Evolutionary conservation across 2,113 vertebrate species (phyloP).

Genomic region (Chamaea fasciata): DNA sequence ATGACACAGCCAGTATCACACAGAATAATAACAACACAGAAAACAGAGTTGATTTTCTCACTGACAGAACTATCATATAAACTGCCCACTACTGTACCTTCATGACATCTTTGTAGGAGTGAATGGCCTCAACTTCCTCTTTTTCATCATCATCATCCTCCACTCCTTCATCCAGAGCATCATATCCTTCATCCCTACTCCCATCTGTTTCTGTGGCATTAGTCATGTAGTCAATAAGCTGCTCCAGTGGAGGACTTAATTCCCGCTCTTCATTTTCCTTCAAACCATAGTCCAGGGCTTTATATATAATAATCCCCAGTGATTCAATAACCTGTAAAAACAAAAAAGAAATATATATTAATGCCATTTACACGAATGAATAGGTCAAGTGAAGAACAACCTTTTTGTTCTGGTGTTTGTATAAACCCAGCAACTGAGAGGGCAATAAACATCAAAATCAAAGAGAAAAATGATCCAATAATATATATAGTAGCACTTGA

Average conservation of each 20-base stretch:
- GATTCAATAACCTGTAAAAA: conserved; percentile 87
- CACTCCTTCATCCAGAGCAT: conserved; percentile 89
- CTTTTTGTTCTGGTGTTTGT: neutral
- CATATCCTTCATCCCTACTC: conserved; percentile 91
- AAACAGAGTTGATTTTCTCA: neutral
- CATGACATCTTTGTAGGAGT: conserved; percentile 87
- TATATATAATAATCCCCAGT: conserved; percentile 96
- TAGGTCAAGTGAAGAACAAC: neutral
- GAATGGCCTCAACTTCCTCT: conserved; percentile 64
- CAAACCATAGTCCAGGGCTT: conserved; percentile 95
- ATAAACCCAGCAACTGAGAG: neutral
- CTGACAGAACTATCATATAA: neutral
- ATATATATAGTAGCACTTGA: neutral
- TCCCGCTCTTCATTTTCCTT: conserved; percentile 96
- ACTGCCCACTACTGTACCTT: conserved; percentile 73
- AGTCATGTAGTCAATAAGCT: conserved; percentile 95
- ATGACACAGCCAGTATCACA: neutral
- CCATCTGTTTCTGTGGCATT: conserved; percentile 81
- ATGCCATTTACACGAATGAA: neutral
- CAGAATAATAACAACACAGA: neutral
- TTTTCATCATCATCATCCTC: conserved; percentile 73
- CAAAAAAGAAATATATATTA: neutral
- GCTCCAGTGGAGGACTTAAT: conserved; percentile 91
- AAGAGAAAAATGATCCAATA: neutral
- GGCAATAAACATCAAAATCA: neutral